Evolutionary conservation across 2,888 invertebrate species (phyloP).

Genomic region (Pecten maximus): DNA sequence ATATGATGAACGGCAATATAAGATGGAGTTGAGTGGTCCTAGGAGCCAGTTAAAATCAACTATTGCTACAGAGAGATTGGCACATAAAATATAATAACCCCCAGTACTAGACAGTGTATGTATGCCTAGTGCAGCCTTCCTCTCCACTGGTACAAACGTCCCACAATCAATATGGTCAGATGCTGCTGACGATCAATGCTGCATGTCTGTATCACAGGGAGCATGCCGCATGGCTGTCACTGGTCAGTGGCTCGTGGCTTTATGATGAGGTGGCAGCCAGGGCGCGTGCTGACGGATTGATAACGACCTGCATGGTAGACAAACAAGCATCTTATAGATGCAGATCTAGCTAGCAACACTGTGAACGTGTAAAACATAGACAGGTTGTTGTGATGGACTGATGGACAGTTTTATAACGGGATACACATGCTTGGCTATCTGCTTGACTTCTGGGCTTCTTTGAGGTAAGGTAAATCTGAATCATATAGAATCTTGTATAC

Average conservation of each 20-base stretch:
- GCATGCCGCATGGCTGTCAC: not conserved
- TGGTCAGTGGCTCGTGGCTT: constrained; percentile 25
- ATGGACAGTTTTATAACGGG: not conserved
- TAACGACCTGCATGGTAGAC: constrained; percentile 30
- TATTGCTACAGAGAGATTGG: not conserved
- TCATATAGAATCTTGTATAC: not conserved
- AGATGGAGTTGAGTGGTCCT: not conserved
- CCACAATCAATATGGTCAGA: constrained; percentile 32
- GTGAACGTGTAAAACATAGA: not conserved
- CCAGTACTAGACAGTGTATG: not conserved
- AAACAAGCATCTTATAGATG: constrained; percentile 30
- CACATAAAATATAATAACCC: constrained; percentile 7
- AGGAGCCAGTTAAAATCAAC: not conserved
- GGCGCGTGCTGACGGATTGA: constrained; percentile 33
- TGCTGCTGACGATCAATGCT: constrained; percentile 1
- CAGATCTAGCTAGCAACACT: constrained; percentile 28
- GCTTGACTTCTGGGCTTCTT: not conserved
- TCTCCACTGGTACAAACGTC: not conserved
- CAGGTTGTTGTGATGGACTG: constrained; percentile 19
- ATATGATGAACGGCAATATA: not conserved
- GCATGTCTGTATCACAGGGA: constrained; percentile 17
- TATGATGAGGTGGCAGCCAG: constrained; percentile 20
- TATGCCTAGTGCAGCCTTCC: not conserved
- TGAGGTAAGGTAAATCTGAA: not conserved
- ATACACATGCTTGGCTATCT: not conserved